These are phyloP conservation scores for Pogonocherus hispidulus DNA, from an alignment of 2,888 invertebrate species.

Conservation along the genomic window DNA sequence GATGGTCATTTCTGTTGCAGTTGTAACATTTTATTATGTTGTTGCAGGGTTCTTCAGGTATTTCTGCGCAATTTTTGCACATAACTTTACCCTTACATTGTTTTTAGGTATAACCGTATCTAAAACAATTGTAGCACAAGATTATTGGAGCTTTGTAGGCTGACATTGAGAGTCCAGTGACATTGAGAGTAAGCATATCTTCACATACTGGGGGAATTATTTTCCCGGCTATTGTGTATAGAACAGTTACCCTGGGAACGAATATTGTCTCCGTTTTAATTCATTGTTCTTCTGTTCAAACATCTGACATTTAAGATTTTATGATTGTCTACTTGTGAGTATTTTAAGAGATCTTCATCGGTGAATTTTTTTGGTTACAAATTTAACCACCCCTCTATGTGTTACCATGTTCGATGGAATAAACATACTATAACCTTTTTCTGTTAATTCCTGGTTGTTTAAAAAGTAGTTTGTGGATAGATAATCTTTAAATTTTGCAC, in stretches of 20 bases:
- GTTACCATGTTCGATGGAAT: constrained; percentile 25
- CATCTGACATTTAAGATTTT: constrained; percentile 21
- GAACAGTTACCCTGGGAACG: not conserved
- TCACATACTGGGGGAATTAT: not conserved
- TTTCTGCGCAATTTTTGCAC: too few species aligned
- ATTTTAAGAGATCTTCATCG: not conserved
- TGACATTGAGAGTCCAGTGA: too few species aligned
- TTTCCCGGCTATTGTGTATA: constrained; percentile 17
- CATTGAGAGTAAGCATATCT: not conserved
- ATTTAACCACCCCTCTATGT: constrained; percentile 1
- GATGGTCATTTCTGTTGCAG: too few species aligned
- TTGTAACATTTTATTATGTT: too few species aligned
- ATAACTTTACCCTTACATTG: constrained; percentile 22
- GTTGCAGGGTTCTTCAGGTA: not conserved
- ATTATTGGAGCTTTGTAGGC: constrained; percentile 17
- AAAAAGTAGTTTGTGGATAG: constrained; percentile 7
- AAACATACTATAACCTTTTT: constrained; percentile 18
- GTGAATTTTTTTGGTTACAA: constrained; percentile 5
- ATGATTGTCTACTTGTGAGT: not conserved
- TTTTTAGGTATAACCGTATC: constrained; percentile 19
- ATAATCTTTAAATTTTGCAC: not conserved
- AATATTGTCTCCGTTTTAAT: not conserved
- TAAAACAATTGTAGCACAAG: constrained; percentile 15
- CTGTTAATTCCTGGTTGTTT: constrained; percentile 7
- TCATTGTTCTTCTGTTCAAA: constrained; percentile 13